Base-by-base conservation (phyloP, 2,113 vertebrate species). In the Saccopteryx bilineata region DNA sequence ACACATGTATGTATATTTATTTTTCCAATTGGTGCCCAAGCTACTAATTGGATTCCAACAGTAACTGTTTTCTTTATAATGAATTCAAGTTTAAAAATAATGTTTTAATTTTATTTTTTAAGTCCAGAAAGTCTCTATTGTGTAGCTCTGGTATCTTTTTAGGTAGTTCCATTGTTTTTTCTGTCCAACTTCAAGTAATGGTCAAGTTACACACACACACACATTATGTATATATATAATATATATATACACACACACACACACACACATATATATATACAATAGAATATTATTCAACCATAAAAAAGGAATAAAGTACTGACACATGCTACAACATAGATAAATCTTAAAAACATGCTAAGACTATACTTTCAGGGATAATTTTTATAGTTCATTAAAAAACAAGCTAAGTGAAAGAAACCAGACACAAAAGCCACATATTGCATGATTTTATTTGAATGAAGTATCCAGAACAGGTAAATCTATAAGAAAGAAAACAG, bases 81-180 rank as follows among this genome's bases (percentile, higher is more conserved):
- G 21, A 68, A 90, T 58, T 90, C 46, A 56, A 60, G 28, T 91
- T 46, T 87, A n/a, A 87, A 84, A 88, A n/a, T 75, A n/a, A 46
- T 60, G 15, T 39, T 56, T 63, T 74, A 48, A 21, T 75, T 33
- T 65, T 63, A 60, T 81, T 28, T 21, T 80, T 79, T 85, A 48
- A 90, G 48, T 26, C 50, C 52, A 56, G 68, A 50, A 66, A 26
- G 5, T 48, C 17, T 61, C 10, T 56, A 46, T 18, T 86, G 50
- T 66, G 21, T 56, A 28, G 31, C 31, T 33, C 80, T 24, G 72
- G 10, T 21, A 7, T 58, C 48, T 81, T 14, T 7, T 63, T 14
- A 21, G 33, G 26, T 50, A 21, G 18, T 56, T 48, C 14, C 21
- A 9, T n/a, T 69, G 63, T 50, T 54, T 75, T 86, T 78, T 81